These are phyloP conservation scores for Salpingus planirostris DNA, from an alignment of 2,888 invertebrate genomes.

Conservation along the genomic window DNA sequence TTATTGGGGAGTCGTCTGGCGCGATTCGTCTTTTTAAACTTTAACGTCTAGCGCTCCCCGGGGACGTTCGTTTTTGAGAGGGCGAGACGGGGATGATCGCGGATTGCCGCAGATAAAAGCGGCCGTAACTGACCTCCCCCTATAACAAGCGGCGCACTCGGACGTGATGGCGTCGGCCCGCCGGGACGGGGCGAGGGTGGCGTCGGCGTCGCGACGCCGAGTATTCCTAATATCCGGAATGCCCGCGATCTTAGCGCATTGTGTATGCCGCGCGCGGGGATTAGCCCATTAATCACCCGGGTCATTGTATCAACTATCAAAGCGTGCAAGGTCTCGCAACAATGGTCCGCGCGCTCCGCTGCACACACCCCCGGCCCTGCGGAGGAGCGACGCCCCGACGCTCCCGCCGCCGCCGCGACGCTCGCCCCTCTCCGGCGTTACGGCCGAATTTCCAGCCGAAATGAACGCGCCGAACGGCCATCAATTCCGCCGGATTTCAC, in stretches of 20 bases:
- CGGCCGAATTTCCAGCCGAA: constrained; percentile 16
- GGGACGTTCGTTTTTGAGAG: too few species aligned
- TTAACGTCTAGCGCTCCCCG: too few species aligned
- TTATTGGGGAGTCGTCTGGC: too few species aligned
- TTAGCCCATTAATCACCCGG: constrained; percentile 45
- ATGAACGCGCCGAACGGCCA: constrained; percentile 12
- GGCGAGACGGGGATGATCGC: too few species aligned
- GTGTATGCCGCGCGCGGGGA: constrained; percentile 44
- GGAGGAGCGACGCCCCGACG: constrained; percentile 5
- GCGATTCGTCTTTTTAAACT: too few species aligned
- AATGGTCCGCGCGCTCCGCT: constrained; percentile 38
- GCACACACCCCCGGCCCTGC: constrained; percentile 31
- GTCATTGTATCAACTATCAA: constrained; percentile 47
- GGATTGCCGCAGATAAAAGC: not conserved
- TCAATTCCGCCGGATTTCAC: constrained; percentile 13
- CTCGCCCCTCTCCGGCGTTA: constrained; percentile 10
- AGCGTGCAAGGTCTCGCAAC: constrained; percentile 43
- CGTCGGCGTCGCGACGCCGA: constrained; percentile 24
- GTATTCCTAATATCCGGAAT: constrained; percentile 46
- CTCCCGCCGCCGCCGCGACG: constrained; percentile 4
- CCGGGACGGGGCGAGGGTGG: constrained; percentile 3
- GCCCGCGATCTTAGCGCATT: constrained; percentile 42
- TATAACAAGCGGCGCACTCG: constrained; percentile 5
- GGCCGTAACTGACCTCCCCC: constrained; percentile 12
- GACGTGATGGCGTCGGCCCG: not conserved